Percentiles rank a stretch among this genome's conserved stretches.
These are phyloP conservation scores for Pteronura brasiliensis DNA, from an alignment of 2,113 vertebrate species.

Conservation along the genomic window DNA sequence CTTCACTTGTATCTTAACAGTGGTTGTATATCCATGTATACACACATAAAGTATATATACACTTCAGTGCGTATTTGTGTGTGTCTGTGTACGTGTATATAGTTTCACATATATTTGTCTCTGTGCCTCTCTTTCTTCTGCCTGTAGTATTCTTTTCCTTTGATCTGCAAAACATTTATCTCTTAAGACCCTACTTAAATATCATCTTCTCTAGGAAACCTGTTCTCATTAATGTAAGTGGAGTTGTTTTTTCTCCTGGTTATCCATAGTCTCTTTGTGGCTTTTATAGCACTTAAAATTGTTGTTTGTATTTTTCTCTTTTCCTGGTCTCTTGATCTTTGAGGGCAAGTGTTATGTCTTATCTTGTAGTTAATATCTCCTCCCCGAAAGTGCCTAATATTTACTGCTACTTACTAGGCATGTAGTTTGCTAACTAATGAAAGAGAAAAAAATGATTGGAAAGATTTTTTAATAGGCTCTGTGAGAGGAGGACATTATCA, in stretches of 20 bases:
- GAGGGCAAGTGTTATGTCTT: neutral
- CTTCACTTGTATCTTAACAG: constrained; percentile 11
- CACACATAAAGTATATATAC: neutral
- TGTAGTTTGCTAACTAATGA: constrained; percentile 5
- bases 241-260: neutral
- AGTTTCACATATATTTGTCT: neutral
- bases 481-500: neutral
- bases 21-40: neutral
- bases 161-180: neutral
- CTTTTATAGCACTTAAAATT: neutral
- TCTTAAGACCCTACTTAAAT: neutral
- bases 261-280: neutral
- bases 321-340: neutral
- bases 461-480: neutral
- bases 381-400: neutral
- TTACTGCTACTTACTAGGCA: neutral
- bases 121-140: neutral
- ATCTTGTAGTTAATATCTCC: neutral
- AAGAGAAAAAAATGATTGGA: neutral
- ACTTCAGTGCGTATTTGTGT: neutral
- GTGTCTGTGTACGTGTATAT: neutral
- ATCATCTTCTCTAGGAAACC: neutral
- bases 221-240: neutral
- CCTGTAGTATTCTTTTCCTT: neutral
- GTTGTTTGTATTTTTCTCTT: neutral